Conservation (phyloP, 2,113 vertebrate genomes). For the Rhombomys opimus region DNA sequence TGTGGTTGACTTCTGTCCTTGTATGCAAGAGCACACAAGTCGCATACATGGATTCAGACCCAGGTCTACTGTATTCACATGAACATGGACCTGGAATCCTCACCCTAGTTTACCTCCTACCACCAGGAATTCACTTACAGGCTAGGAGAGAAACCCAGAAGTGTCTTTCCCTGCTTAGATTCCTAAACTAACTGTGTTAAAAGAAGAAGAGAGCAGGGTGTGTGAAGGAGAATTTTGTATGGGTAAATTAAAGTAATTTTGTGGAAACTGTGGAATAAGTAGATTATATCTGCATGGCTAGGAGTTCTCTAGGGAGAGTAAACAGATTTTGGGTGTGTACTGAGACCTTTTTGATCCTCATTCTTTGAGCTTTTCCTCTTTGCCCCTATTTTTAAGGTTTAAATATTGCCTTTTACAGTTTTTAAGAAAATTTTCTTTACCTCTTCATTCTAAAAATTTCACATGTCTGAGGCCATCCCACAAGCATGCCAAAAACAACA, state of each 20-base stretch:
- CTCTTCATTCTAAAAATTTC: not conserved
- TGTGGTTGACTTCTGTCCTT: not conserved
- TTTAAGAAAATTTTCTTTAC: not conserved
- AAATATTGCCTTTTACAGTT: not conserved
- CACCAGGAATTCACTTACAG: not conserved
- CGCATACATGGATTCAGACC: too few relatives aligned
- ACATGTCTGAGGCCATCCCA: not conserved
- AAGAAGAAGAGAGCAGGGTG: not conserved
- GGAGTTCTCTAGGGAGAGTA: not conserved
- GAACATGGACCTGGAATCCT: not conserved
- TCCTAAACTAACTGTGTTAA: not conserved
- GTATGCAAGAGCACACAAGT: not conserved
- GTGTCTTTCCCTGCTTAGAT: not conserved
- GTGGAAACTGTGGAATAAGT: not conserved
- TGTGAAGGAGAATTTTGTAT: not conserved
- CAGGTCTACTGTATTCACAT: not conserved
- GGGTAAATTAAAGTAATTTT: slow-evolving; percentile 50
- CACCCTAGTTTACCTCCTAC: too few relatives aligned
- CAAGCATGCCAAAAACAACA: not conserved
- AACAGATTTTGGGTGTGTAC: not conserved
- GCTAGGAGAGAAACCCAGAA: not conserved
- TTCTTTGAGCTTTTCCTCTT: not conserved
- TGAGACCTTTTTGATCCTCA: not conserved
- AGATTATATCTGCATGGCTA: not conserved
- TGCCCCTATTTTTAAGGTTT: not conserved